Evolutionary conservation across 92 coral and sea anemone genomes (phyloP), one percentile per base, ranked within the genome.

Genomic region (Phenganax stokvisi): DNA sequence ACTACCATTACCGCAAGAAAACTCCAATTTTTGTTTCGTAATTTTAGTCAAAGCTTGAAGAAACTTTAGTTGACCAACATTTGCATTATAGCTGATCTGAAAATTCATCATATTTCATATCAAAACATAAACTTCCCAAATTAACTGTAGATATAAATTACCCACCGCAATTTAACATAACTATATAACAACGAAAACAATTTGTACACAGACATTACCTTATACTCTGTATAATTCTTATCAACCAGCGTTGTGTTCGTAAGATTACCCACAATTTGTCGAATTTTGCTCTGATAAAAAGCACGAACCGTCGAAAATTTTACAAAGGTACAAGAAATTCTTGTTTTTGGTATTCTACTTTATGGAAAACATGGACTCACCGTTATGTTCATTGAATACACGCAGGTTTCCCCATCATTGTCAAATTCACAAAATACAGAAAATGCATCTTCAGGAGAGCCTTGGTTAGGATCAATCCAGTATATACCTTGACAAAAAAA

Each of bases 401-500:
- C 54, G 53, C 83, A 79, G 10, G 83, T 79, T 51, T 79, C 83
- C 0, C 83, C 83, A 62, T 56, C 83, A 2, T 67, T 79, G 8
- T 79, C 83, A 79, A 79, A 79, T 47, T 52, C 74, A 64, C 83
- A 79, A 79, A 62, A 79, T 15, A 64, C 83, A 8, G 74, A 8
- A 65, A 79, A 79, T 5, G 83, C 83, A 79, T 79, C 83, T 53
- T 63, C 83, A 53, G 20, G 47, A n/a, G 83, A 79, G 28, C 83
- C 83, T 64, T 79, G 74, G 55, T 79, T 79, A 8, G 83, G 83
- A 27, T 79, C 83, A 65, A 79, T 79, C 83, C 83, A 79, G 31
- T 51, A 79, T 0, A 79, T 79, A n/a, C 74, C 83, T 79, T 1
- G 12, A 6, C 17, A 58, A 57, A n/a, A 6, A 53, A 13, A 13